phyloP scores from a whole-genome alignment of 2,797 vertebrate genomes.

The Apogon talboti region DNA sequence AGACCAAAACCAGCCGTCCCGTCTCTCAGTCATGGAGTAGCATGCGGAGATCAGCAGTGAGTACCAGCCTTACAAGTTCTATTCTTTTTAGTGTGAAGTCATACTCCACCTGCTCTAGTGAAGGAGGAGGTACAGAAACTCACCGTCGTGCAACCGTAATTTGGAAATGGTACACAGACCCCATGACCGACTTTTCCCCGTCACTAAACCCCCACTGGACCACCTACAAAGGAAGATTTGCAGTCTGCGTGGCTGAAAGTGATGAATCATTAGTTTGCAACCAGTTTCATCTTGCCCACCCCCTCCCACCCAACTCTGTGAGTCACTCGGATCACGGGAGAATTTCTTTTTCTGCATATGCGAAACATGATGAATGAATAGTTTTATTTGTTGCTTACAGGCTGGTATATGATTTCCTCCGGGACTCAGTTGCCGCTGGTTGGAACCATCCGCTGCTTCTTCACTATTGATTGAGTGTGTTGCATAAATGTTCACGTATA shows the following conservation, averaged over 20 bases:
- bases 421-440: constrained; percentile 31
- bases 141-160: constrained; percentile 19
- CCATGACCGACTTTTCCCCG: constrained; percentile 51
- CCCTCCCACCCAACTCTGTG: constrained; percentile 25
- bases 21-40: constrained; percentile 93
- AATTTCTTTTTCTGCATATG: constrained; percentile 43
- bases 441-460: constrained; percentile 30
- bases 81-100: neutral
- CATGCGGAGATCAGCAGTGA: constrained; percentile 92
- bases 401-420: constrained; percentile 54
- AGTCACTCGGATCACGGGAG: constrained; percentile 40
- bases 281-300: constrained; percentile 47
- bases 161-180: constrained; percentile 45
- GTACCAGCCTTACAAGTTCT: constrained; percentile 66
- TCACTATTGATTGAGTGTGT: constrained; percentile 53
- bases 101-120: constrained; percentile 7
- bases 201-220: constrained; percentile 42
- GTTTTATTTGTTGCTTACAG: constrained; percentile 57
- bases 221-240: constrained; percentile 52
- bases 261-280: constrained; percentile 72
- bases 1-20: constrained; percentile 93
- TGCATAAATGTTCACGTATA: constrained; percentile 45
- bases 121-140: constrained; percentile 4
- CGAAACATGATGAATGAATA: constrained; percentile 65
- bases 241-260: constrained; percentile 55